Base-by-base conservation (phyloP, 2,113 vertebrate species). In the Axis porcinus region DNA sequence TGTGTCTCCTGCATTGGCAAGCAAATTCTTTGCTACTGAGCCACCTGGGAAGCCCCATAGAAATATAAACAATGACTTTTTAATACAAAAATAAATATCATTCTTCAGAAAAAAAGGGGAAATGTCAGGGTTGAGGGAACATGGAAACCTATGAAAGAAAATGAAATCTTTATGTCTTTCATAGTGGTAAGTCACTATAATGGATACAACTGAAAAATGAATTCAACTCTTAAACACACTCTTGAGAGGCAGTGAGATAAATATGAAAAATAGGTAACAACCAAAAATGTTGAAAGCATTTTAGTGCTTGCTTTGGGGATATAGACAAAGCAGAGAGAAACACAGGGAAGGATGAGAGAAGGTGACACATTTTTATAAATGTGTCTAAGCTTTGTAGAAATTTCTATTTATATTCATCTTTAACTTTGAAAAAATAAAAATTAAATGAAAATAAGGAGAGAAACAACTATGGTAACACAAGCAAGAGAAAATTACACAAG, bases 321-420 rank as follows among this genome's bases (percentile, higher is more conserved):
- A 52, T 6, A 94, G 58, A 40, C 1, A 82, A 16, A 47, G 11
- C 7, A 11, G 5, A 28, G 8, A 70, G 3, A 58, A 28, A 33
- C 16, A 43, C 2, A 86, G 10, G 28, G 91, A 81, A 79, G 19
- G 8, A 12, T 33, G 0, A 28, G 30, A 40, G 14, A 87, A 84
- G 43, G 13, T 74, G 74, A 43, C 23, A 67, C n/a, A 12, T 16
- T 86, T 95, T 89, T 88, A 45, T 45, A 86, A 93, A 79, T 88
- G 33, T 27, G 70, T 43, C 70, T 76, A 91, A 40, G 1, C 6
- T 14, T 78, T 45, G 27, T 16, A 36, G 28, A 83, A 89, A 33
- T 92, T 74, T 76, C 36, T 78, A 85, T 40, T 50, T 67, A 15
- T 7, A 89, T 54, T 79, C 9, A 57, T 54, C 2, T 40, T 9